phyloP scores from a whole-genome alignment of 2,797 vertebrate genomes.

The Alfaro cultratus region DNA sequence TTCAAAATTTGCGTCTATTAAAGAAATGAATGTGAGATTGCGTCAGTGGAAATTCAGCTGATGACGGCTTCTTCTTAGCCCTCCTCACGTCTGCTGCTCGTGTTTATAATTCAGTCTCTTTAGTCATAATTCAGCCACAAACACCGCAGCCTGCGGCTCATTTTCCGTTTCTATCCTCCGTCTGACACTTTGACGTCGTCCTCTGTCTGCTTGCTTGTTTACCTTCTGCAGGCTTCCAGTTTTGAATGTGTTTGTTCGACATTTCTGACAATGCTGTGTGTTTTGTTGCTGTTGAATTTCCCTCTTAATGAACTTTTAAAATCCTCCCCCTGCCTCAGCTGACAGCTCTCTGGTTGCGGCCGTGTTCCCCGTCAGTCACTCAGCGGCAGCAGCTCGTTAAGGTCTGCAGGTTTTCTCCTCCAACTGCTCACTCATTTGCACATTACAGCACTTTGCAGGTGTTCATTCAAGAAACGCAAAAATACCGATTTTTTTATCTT shows the following conservation, averaged over 20 bases:
- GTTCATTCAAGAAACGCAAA: neutral
- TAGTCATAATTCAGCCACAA: neutral
- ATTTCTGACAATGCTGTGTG: neutral
- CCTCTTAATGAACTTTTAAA: slow-evolving; percentile 11
- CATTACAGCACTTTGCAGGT: neutral
- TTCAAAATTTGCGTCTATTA: too few species aligned
- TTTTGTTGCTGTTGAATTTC: neutral
- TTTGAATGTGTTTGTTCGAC: neutral
- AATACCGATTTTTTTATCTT: neutral
- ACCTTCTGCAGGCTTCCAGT: neutral
- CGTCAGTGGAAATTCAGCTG: neutral
- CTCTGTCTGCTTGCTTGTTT: neutral
- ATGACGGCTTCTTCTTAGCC: neutral
- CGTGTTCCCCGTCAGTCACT: neutral
- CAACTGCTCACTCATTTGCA: neutral
- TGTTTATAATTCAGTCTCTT: neutral
- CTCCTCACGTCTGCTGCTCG: neutral
- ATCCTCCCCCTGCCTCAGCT: slow-evolving; percentile 2
- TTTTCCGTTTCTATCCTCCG: neutral
- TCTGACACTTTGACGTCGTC: neutral
- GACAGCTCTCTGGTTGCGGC: slow-evolving; percentile 3
- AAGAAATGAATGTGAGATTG: too few species aligned
- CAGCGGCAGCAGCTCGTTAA: slow-evolving; percentile 5
- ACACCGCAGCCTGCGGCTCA: neutral
- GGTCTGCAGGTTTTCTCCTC: neutral